These are phyloP conservation scores for Hesperophylax magnus DNA, from an alignment of 1,140 invertebrate genomes.

Conservation along the genomic window DNA sequence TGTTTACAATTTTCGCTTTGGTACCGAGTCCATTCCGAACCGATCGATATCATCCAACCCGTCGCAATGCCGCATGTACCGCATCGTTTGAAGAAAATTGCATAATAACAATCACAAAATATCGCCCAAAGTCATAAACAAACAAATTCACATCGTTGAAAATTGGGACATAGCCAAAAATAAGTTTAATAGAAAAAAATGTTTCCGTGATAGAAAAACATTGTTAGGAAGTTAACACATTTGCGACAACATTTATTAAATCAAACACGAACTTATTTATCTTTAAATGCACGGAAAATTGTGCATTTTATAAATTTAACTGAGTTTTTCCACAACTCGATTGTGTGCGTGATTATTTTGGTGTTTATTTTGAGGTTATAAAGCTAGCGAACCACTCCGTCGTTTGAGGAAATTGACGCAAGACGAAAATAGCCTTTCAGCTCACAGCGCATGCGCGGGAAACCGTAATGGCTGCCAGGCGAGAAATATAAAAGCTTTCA, in stretches of 20 bases:
- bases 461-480: background rate
- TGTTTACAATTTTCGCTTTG: slow-evolving; percentile 8
- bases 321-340: too few species aligned
- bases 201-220: background rate
- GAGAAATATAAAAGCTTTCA: background rate
- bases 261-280: too few species aligned
- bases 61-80: slow-evolving; percentile 37
- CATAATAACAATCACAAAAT: slow-evolving; percentile 24
- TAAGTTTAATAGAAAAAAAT: background rate
- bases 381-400: slow-evolving; percentile 6
- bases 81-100: slow-evolving; percentile 19
- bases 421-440: slow-evolving; percentile 28
- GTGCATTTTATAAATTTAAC: too few species aligned
- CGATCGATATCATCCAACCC: slow-evolving; percentile 34
- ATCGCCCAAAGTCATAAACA: background rate
- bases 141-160: background rate
- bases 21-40: slow-evolving; percentile 7
- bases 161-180: background rate
- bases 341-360: background rate
- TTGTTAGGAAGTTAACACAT: too few species aligned
- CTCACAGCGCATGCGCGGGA: background rate
- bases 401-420: slow-evolving; percentile 15
- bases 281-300: too few species aligned
- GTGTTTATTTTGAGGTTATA: slow-evolving; percentile 26
- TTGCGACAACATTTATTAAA: too few species aligned